phyloP scores from a whole-genome alignment of 1,140 invertebrate genomes.

The Euschistus heros region DNA sequence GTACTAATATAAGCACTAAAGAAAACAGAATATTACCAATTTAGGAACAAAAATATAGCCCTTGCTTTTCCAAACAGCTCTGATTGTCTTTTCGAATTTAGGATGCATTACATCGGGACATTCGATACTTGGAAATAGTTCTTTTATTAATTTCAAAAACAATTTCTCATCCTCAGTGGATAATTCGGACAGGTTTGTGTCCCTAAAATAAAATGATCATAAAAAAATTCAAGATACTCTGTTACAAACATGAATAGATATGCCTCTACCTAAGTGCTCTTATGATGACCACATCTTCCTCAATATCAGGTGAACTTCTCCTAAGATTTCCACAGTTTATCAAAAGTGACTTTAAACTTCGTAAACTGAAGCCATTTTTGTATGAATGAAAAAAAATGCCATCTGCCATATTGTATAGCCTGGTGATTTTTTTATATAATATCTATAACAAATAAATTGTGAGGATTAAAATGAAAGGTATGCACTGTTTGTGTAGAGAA shows the following conservation, averaged over 20 bases:
- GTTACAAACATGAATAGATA: conserved; percentile 2
- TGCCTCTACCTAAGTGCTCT: conserved; percentile 52
- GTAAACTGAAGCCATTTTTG: not conserved
- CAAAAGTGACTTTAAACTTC: conserved; percentile 34
- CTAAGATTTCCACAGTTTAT: conserved; percentile 81
- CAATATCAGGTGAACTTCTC: conserved; percentile 57
- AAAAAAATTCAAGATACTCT: not conserved
- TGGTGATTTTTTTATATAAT: not conserved
- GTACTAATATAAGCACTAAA: too few relatives aligned
- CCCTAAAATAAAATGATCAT: conserved; percentile 38
- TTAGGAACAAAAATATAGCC: too few relatives aligned
- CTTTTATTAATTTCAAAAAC: conserved; percentile 75
- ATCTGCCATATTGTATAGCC: not conserved
- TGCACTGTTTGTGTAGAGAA: too few relatives aligned
- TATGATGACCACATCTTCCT: conserved; percentile 79
- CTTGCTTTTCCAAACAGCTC: too few relatives aligned
- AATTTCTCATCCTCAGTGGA: conserved; percentile 81
- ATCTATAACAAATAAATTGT: not conserved
- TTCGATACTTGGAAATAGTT: conserved; percentile 79
- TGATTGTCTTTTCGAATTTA: not conserved
- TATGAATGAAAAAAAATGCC: not conserved
- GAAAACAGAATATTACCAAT: too few relatives aligned
- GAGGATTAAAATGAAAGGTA: too few relatives aligned
- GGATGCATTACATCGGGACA: conserved; percentile 43
- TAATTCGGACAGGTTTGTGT: conserved; percentile 89